Evolutionary conservation across 2,797 vertebrate species (phyloP).

Genomic region (Schizothorax lantsangensis): DNA sequence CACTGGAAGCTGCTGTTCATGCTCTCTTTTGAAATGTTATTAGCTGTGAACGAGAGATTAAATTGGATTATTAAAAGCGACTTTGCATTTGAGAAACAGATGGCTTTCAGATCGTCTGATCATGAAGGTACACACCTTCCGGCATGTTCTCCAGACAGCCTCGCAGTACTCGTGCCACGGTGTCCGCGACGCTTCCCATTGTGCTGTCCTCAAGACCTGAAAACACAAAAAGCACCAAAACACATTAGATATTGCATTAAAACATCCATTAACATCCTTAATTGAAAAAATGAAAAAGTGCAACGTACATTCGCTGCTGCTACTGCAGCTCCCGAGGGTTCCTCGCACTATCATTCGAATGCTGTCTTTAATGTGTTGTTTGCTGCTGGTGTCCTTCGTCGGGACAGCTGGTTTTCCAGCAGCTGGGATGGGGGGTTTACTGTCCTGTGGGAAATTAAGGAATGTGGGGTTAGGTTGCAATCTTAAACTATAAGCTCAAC

Average conservation of each 20-base stretch:
- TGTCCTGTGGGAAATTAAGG: slow-evolving; percentile 50
- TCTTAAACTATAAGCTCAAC: not conserved
- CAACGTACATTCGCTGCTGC: slow-evolving; percentile 86
- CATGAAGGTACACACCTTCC: slow-evolving; percentile 72
- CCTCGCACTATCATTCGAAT: slow-evolving; percentile 88
- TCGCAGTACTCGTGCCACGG: slow-evolving; percentile 82
- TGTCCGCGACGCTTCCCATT: slow-evolving; percentile 85
- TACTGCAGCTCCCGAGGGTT: slow-evolving; percentile 87
- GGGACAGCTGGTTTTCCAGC: slow-evolving; percentile 68
- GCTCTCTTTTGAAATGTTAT: slow-evolving; percentile 82
- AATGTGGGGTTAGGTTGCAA: slow-evolving; percentile 23
- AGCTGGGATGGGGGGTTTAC: slow-evolving; percentile 70
- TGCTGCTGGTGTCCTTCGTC: slow-evolving; percentile 65
- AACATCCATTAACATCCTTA: slow-evolving; percentile 4
- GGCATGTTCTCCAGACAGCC: slow-evolving; percentile 88
- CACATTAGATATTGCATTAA: slow-evolving; percentile 34
- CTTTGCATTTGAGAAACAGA: not conserved
- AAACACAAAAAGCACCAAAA: slow-evolving; percentile 28
- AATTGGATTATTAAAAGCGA: not conserved
- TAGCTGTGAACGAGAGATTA: slow-evolving; percentile 62
- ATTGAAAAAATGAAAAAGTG: too few relatives aligned
- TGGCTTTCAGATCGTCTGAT: not conserved
- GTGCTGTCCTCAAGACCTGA: slow-evolving; percentile 87
- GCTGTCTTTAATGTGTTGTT: slow-evolving; percentile 82
- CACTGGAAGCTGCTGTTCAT: slow-evolving; percentile 83